Evolutionary conservation across 2,888 invertebrate genomes (phyloP).

Genomic region (Drosophila monieri): DNA sequence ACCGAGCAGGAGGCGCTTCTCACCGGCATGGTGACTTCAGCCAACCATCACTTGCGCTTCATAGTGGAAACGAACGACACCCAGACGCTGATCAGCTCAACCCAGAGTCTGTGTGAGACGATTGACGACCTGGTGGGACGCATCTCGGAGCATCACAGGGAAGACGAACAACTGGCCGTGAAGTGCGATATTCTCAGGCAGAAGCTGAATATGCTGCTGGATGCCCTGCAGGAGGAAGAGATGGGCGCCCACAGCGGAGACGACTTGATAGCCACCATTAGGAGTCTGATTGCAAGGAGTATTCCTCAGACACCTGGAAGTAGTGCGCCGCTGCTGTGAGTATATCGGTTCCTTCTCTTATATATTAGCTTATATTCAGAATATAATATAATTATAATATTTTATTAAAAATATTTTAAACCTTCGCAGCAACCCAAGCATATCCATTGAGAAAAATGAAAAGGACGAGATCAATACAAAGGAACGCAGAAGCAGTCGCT

Average conservation of each 20-base stretch:
- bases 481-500: conserved; percentile 82
- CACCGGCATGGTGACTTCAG: conserved; percentile 90
- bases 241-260: conserved; percentile 82
- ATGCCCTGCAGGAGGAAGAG: conserved; percentile 89
- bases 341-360: neutral
- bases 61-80: conserved; percentile 93
- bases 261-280: conserved; percentile 80
- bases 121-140: conserved; percentile 90
- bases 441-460: conserved; percentile 85
- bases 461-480: conserved; percentile 85
- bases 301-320: conserved; percentile 49
- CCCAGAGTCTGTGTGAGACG: conserved; percentile 91
- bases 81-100: conserved; percentile 88
- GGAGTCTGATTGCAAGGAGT: conserved; percentile 76
- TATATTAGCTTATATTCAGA: no score
- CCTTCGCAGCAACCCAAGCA: conserved; percentile 79
- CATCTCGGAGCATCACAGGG: conserved; percentile 86
- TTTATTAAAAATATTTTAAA: no score
- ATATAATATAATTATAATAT: no score
- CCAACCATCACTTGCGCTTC: conserved; percentile 92
- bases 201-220: conserved; percentile 90
- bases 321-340: conserved; percentile 67
- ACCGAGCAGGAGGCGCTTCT: conserved; percentile 85
- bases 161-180: conserved; percentile 87
- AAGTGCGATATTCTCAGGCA: conserved; percentile 90